A percentile compares a stretch with the other conserved stretches of the same genome.
Evolutionary conservation across 2,113 vertebrate genomes (phyloP).

Genomic region (Phrynosoma blainvillii): DNA sequence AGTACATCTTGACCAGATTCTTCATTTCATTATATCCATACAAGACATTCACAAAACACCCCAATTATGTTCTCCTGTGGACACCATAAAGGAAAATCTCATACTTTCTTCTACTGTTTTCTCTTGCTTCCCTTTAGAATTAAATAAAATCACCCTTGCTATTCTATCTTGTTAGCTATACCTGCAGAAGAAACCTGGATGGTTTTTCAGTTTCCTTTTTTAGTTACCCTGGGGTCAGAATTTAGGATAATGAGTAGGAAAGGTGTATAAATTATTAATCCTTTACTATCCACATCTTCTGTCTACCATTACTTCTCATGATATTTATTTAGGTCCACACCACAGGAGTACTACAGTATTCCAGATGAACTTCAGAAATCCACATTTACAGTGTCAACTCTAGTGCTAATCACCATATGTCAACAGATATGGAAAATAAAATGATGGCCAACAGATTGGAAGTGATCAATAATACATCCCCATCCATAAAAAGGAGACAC

Average conservation of each 20-base stretch:
- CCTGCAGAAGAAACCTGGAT: not conserved
- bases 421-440: too few species aligned
- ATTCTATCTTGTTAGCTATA: not conserved
- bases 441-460: too few species aligned
- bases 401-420: too few species aligned
- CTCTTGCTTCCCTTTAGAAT: not conserved
- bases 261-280: not conserved
- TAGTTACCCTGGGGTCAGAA: not conserved
- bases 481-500: too few species aligned
- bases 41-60: constrained; percentile 7
- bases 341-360: not conserved
- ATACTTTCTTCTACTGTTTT: not conserved
- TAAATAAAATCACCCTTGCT: not conserved
- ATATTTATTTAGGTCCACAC: not conserved
- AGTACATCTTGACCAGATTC: not conserved
- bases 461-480: too few species aligned
- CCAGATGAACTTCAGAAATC: too few species aligned
- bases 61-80: not conserved
- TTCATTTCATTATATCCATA: not conserved
- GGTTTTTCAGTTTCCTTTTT: constrained; percentile 9
- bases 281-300: not conserved
- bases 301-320: not conserved
- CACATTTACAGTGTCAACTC: too few species aligned
- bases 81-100: not conserved
- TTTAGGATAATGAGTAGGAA: not conserved